phyloP scores from a whole-genome alignment of 2,113 vertebrate species.

The Sigmodon hispidus region DNA sequence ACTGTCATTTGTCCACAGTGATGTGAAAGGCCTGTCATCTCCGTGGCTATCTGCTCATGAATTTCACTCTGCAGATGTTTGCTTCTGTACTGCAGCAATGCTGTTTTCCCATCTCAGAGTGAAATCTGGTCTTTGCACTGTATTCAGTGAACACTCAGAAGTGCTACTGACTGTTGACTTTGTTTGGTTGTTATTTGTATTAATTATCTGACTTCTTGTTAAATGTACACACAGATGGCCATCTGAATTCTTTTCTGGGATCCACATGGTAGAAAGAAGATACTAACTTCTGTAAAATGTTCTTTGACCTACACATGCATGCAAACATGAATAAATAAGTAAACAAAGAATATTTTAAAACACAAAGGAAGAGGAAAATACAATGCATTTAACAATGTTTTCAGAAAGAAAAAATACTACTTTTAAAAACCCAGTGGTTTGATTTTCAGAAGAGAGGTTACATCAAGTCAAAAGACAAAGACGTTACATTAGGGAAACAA shows the following conservation, averaged over 20 bases:
- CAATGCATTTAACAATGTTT: not conserved
- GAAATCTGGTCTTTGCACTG: not conserved
- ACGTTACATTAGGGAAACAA: not conserved
- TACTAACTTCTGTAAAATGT: not conserved
- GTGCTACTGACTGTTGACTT: not conserved
- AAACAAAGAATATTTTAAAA: not conserved
- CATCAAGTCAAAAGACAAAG: not conserved
- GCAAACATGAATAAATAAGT: not conserved
- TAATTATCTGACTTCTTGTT: not conserved
- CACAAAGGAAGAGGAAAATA: not conserved
- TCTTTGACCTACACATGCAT: not conserved
- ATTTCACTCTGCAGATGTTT: not conserved
- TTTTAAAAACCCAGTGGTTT: not conserved
- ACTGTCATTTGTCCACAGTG: not conserved
- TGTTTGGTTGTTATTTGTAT: not conserved
- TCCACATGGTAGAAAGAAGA: not conserved
- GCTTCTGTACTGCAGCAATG: no score
- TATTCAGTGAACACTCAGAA: not conserved
- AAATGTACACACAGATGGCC: not conserved
- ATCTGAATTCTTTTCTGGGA: not conserved
- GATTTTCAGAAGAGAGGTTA: not conserved
- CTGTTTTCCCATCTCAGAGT: not conserved
- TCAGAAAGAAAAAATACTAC: not conserved
- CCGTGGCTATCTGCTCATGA: not conserved
- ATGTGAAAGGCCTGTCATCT: not conserved